Evolutionary conservation across 2,113 vertebrate species (phyloP), one percentile per base, ranked within the genome.

Genomic region (Proterorhinus semilunaris): DNA sequence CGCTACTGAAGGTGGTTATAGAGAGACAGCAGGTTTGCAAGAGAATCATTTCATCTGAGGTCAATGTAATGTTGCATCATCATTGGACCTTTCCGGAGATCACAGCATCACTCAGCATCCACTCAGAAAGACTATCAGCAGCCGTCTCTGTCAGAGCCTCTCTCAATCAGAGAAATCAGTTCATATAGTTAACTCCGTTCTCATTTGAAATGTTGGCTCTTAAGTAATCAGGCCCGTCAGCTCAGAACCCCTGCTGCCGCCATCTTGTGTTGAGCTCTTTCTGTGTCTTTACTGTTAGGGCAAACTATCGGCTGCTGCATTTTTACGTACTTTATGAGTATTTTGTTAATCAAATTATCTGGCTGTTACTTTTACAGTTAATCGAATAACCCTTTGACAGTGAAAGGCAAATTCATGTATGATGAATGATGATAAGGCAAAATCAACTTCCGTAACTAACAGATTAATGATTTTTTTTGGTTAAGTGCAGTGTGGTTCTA

Each of bases 131-230:
- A 17, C 52, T 54, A 8, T 17, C 52, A 9, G n/a, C 52, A 17
- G n/a, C 17, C 53, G 17, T 10, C 9, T 54, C 53, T 10, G 16
- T 17, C 53, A 10, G 16, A 17, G 9, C 53, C 7, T n/a, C 48
- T 49, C 53, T 54, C 53, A 54, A 54, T 54, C 53, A 54, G 16
- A 54, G 17, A 54, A 54, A 54, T 55, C 53, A 55, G 17, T 55
- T 55, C 53, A 55, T 55, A 55, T 55, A 55, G 53, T 55, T 55
- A 11, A 27, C 53, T 55, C 53, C 17, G 53, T 54, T 21, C 53
- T 54, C 53, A 55, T 55, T 21, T 55, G 17, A 55, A 55, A 55
- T 27, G 53, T 55, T 17, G 17, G 17, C 53, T 55, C 53, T 55
- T 55, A 55, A 55, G 53, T 55, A 55, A 55, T 55, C 53, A 55